Base-by-base conservation (phyloP, 2,113 vertebrate genomes). In the Erpornis zantholeuca region DNA sequence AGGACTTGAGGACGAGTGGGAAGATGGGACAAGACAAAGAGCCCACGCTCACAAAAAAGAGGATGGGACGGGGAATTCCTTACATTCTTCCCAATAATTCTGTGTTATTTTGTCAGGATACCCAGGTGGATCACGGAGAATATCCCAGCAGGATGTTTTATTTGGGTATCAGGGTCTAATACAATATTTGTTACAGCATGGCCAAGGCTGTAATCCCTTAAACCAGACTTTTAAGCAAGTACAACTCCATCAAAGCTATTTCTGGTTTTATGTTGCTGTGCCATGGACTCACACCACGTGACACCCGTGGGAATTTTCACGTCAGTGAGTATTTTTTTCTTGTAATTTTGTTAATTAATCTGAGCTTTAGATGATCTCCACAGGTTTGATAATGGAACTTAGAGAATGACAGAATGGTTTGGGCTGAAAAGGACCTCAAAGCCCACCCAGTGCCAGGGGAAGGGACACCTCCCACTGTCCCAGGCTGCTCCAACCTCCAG, bases 381-480 rank as follows among this genome's bases (percentile, higher is more conserved):
- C 38, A 68, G 49, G 47, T 17, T 42, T 23, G 42, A 24, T 24
- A 77, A 44, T 2, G 16, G 23, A 12, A 69, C 9, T 10, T 19
- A 47, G 1, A 54, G 40, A 60, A 60, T 15, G 13, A 3, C 12
- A 11, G 38, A 38, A 31, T 19, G 4, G n/a, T 22, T 35, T 82
- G 17, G 3, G 27, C 23, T 1, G 40, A 24, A 68, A 45, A 3
- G 29, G 24, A 54, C 4, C 13, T 54, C 0, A 15, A 75, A 53
- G 2, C 6, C 6, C 23, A 38, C 3, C 23, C 10, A 33, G 8
- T 21, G 1, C 6, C 44, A 15, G 24, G 44, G 47, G 19, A 23
- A 66, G 69, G 23, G 33, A 38, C 38, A 73, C 3, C 44, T 82
- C 0, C 23, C 28, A 45, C 33, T 0, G 0, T 20, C 4, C 28